These are phyloP conservation scores for Poeciliopsis turrubarensis DNA, from an alignment of 2,113 vertebrate species.

Conservation along the genomic window DNA sequence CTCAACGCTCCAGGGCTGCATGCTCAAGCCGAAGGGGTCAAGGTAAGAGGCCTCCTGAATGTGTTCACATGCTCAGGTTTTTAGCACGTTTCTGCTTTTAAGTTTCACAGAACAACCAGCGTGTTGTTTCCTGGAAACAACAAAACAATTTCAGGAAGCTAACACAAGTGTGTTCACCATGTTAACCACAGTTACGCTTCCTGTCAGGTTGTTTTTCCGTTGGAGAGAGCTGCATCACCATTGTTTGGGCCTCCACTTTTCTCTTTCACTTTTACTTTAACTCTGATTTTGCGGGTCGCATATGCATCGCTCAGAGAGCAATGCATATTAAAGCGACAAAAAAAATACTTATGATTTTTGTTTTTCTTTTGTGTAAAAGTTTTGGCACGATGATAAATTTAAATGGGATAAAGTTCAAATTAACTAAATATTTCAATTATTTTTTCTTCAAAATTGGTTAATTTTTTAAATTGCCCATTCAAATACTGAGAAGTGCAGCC, in stretches of 20 bases:
- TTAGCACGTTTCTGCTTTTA: background rate
- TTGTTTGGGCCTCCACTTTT: background rate
- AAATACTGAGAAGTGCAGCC: no score
- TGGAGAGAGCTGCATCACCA: background rate
- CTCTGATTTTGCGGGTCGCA: background rate
- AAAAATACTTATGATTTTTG: background rate
- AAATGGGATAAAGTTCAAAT: background rate
- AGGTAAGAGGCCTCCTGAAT: slow-evolving; percentile 75
- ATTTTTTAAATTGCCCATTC: no score
- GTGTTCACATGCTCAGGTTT: background rate
- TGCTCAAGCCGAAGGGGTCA: slow-evolving; percentile 90
- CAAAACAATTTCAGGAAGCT: slow-evolving; percentile 42
- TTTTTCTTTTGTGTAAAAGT: background rate
- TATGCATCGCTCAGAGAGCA: background rate
- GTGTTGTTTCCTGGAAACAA: slow-evolving; percentile 40
- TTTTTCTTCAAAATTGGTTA: no score
- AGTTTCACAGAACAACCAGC: slow-evolving; percentile 19
- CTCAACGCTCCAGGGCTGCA: slow-evolving; percentile 87
- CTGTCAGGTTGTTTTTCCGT: slow-evolving; percentile 36
- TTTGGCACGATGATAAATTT: background rate
- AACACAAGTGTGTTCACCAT: slow-evolving; percentile 1
- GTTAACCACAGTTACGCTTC: slow-evolving; percentile 53
- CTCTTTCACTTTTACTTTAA: background rate
- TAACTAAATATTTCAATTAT: no score
- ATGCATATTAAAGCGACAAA: background rate